Evolutionary conservation across 2,888 invertebrate genomes (phyloP), one percentile per base, ranked within the genome.

Genomic region (Cecidostiba fungosa): DNA sequence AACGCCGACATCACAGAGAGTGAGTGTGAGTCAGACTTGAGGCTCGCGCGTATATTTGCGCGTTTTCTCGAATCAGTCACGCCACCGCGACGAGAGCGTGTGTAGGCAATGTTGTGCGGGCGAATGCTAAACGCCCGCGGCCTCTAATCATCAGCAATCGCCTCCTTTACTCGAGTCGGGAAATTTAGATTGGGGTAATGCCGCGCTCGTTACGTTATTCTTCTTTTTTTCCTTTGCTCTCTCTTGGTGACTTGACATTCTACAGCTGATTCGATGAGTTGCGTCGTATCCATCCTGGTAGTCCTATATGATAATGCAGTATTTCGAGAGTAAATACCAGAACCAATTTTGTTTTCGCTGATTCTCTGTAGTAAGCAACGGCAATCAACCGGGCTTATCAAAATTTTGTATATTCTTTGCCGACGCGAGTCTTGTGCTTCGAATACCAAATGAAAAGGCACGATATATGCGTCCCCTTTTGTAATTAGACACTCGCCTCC

Each of bases 401-500:
- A 59, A 59, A 59, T 59, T 59, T 59, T 16, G 54, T 59, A n/a
- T 36, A 43, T 43, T 43, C 43, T n/a, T n/a, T 4, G 5, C 50
- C 5, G 8, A 10, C 43, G 43, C 12, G n/a, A n/a, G n/a, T n/a
- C n/a, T n/a, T n/a, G n/a, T 39, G 2, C 10, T 1, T 10, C 2
- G 43, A 54, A 54, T 54, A 54, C n/a, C 29, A 69, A 1, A 29
- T 69, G 69, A 82, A 76, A 76, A 74, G 26, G 43, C 43, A 43
- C 43, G 2, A 1, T 62, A 73, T 81, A 36, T 23, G 32, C 32
- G 32, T 16, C 88, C 87, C 87, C 88, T 87, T 85, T 88, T 91
- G 92, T 93, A 92, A 93, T 93, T 93, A 93, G 93, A 93, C 91
- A 92, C 92, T 92, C 90, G 90, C 89, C 47, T 78, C 39, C 32